Conservation (phyloP, 2,797 vertebrate species). For the Peromyscus nudipes region DNA sequence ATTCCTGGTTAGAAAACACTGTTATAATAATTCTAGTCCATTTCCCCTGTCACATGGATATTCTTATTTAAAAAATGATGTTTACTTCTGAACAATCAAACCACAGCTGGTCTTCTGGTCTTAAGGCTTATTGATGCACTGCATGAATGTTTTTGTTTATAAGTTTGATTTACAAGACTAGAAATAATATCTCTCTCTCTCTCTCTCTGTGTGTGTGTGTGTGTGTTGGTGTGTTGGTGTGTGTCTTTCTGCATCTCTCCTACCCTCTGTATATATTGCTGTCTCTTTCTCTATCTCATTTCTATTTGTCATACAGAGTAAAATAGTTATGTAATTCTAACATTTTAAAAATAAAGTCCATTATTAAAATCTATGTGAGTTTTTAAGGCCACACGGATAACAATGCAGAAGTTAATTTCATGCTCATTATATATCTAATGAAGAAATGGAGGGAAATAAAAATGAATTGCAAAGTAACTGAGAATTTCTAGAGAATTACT, state of each 20-base stretch:
- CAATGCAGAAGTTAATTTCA: not conserved
- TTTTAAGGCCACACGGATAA: not conserved
- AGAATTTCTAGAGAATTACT: not conserved
- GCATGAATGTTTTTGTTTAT: not conserved
- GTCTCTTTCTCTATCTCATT: not conserved
- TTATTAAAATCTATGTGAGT: not conserved
- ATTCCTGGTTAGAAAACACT: not conserved
- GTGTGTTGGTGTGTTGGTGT: too few species aligned
- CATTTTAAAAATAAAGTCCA: not conserved
- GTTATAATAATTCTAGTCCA: not conserved
- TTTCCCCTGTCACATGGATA: not conserved
- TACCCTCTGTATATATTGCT: not conserved
- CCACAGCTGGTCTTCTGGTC: too few species aligned
- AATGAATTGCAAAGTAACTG: not conserved
- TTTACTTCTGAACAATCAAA: not conserved
- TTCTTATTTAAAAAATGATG: not conserved
- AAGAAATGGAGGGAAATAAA: not conserved
- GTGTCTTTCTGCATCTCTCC: not conserved
- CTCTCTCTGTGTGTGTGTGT: not conserved
- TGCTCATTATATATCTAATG: not conserved
- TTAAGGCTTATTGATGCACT: not conserved
- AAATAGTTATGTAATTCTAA: not conserved
- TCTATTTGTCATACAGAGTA: not conserved
- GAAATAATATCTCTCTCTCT: not conserved
- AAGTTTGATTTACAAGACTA: not conserved